Evolutionary conservation across 2,888 invertebrate species (phyloP).

Genomic region (Campoletis raptor): DNA sequence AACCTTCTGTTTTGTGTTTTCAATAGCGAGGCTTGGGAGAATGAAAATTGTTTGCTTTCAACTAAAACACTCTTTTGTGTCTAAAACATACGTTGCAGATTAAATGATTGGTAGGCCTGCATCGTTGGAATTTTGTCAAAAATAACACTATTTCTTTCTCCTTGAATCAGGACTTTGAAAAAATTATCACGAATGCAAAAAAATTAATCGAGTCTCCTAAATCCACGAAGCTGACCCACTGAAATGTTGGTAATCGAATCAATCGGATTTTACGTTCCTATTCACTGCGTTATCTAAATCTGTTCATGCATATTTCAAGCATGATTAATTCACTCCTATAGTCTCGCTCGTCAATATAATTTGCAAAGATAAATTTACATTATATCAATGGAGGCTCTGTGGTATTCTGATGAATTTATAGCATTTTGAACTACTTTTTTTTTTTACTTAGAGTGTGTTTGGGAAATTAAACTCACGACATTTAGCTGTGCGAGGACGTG

Average conservation of each 20-base stretch:
- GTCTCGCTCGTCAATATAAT: not conserved
- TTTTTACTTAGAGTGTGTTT: not conserved
- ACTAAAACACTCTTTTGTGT: not conserved
- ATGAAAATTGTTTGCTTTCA: not conserved
- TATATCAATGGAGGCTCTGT: not conserved
- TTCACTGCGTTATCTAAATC: not conserved
- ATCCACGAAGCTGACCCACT: not conserved
- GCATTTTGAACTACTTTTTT: not conserved
- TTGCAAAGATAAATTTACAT: not conserved
- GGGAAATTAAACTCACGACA: not conserved
- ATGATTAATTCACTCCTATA: not conserved
- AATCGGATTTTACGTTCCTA: not conserved
- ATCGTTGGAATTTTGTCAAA: not conserved
- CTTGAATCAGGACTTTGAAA: not conserved
- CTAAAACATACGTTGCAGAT: not conserved
- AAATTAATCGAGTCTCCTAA: not conserved
- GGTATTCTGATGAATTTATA: not conserved
- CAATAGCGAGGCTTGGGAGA: not conserved
- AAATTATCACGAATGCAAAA: not conserved
- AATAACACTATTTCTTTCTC: no score
- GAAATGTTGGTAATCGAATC: not conserved
- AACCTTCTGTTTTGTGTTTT: not conserved
- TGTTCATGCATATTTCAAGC: not conserved
- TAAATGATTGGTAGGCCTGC: not conserved
- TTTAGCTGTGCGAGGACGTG: slow-evolving; percentile 23